phyloP scores from a whole-genome alignment of 2,888 invertebrate species.

The Neoitamus cyanurus region DNA sequence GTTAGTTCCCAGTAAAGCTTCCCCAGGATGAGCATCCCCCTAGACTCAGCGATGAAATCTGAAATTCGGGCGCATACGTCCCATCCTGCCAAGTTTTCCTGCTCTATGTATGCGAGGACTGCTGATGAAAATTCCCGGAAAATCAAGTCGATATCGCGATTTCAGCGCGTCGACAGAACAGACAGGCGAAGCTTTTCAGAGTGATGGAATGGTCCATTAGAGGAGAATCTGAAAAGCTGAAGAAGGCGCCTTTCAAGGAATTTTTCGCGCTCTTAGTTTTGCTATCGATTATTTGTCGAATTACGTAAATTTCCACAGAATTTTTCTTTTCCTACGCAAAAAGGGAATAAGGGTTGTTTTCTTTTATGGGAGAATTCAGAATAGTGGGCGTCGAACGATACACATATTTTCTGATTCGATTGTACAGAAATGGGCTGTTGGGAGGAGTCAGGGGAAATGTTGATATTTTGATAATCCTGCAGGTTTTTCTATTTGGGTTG shows the following conservation, averaged over 20 bases:
- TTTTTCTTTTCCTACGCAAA: neutral
- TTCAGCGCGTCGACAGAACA: neutral
- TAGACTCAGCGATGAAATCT: neutral
- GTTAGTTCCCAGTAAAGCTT: neutral
- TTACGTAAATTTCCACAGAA: conserved; percentile 25
- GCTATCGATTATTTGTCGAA: conserved; percentile 4
- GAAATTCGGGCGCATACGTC: conserved; percentile 4
- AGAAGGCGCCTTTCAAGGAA: neutral
- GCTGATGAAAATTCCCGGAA: conserved; percentile 52
- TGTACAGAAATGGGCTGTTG: neutral
- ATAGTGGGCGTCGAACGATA: neutral
- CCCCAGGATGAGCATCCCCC: neutral
- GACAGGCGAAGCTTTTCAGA: neutral
- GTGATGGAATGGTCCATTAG: conserved; percentile 29
- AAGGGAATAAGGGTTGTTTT: neutral
- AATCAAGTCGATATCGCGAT: conserved; percentile 29
- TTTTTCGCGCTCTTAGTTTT: neutral
- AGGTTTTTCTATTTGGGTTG: neutral
- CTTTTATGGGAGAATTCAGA: neutral
- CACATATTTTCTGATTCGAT: neutral
- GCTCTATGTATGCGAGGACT: conserved; percentile 42
- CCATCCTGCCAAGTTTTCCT: conserved; percentile 17
- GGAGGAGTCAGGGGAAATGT: neutral
- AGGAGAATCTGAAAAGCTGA: neutral
- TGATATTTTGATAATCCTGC: neutral